A percentile compares a stretch with the other conserved stretches of the same genome.
Conservation (phyloP, 2,797 vertebrate species). For the Hemitrygon akajei region DNA sequence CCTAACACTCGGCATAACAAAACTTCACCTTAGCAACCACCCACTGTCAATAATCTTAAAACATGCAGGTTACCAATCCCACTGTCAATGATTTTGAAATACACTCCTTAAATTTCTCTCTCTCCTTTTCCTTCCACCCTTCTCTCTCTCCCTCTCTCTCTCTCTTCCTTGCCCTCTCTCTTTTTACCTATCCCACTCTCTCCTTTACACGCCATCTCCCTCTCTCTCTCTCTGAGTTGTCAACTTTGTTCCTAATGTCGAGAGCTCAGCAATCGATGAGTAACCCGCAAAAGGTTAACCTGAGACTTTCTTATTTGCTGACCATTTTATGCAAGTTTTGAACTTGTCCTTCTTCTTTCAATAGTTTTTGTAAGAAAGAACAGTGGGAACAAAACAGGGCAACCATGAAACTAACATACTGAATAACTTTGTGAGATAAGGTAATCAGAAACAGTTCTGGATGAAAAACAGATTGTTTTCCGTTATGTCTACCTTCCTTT, state of each 20-base stretch:
- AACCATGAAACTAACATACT: background rate
- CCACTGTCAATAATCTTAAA: background rate
- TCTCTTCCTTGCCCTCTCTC: too few species aligned
- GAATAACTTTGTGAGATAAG: too few species aligned
- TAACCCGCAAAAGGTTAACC: background rate
- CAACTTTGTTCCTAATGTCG: too few species aligned
- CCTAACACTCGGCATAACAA: background rate
- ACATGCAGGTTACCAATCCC: background rate
- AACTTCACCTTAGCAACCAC: background rate
- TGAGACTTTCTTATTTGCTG: too few species aligned
- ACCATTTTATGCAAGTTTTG: background rate
- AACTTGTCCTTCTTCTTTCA: background rate
- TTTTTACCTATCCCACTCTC: too few species aligned
- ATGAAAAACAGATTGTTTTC: background rate
- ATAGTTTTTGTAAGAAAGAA: background rate
- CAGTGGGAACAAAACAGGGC: background rate
- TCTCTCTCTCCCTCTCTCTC: too few species aligned
- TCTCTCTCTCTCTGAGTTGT: too few species aligned
- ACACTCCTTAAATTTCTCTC: background rate
- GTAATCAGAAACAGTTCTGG: background rate
- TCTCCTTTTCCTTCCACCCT: background rate
- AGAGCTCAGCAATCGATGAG: too few species aligned
- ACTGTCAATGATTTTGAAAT: background rate
- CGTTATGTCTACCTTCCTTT: rapidly evolving
- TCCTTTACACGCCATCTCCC: too few species aligned